Evolutionary conservation across 2,113 vertebrate genomes (phyloP).

Genomic region (Aramus guarauna): DNA sequence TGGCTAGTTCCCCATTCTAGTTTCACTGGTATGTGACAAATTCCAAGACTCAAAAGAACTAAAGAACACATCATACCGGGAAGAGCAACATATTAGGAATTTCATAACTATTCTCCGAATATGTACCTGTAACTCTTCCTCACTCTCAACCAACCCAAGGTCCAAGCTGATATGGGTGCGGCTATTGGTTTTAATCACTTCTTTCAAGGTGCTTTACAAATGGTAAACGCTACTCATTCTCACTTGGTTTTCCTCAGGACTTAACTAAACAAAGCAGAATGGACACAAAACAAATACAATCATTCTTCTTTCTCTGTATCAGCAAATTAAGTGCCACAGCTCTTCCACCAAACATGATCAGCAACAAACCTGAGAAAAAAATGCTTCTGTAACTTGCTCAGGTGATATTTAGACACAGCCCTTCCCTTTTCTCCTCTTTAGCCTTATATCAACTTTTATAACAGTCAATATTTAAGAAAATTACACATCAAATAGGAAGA

Average conservation of each 20-base stretch:
- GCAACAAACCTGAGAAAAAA: not conserved
- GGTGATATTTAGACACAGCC: not conserved
- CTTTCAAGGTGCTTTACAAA: not conserved
- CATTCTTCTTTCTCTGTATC: not conserved
- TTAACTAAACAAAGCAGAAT: not conserved
- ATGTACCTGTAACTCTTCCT: not conserved
- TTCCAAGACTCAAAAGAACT: not conserved
- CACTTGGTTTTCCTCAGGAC: not conserved
- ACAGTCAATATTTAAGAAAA: not conserved
- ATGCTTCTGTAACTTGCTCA: not conserved
- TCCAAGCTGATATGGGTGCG: fast-evolving
- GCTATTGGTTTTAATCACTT: not conserved
- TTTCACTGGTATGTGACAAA: not conserved
- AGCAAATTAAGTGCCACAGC: not conserved
- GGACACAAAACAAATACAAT: not conserved
- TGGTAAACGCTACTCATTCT: not conserved
- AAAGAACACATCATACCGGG: not conserved
- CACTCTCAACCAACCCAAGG: not conserved
- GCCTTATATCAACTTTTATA: not conserved
- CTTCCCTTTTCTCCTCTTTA: not conserved
- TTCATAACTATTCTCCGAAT: not conserved
- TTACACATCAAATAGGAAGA: not conserved
- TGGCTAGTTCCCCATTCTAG: not conserved
- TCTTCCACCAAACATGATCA: not conserved
- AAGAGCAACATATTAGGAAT: not conserved